phyloP scores from a whole-genome alignment of 2,797 vertebrate genomes.

The Falco novaeseelandiae region DNA sequence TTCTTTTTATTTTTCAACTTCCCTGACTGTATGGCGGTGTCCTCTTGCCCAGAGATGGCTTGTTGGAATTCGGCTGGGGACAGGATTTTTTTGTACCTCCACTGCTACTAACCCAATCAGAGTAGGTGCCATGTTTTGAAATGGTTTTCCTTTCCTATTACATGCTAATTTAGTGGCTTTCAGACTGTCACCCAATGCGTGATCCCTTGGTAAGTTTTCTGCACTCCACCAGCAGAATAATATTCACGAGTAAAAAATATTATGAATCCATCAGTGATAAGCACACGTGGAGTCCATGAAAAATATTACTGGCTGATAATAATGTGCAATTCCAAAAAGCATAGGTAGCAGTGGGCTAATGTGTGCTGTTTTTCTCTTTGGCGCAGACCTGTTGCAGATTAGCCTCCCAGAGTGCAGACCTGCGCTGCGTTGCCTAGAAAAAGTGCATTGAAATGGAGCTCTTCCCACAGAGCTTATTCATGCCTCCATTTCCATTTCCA shows the following conservation, averaged over 20 bases:
- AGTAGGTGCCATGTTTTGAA: not conserved
- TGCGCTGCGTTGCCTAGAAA: not conserved
- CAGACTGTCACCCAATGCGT: not conserved
- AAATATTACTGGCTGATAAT: not conserved
- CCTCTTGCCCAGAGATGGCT: not conserved
- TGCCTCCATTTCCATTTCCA: constrained; percentile 30
- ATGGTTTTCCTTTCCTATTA: constrained; percentile 11
- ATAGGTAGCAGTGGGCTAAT: not conserved
- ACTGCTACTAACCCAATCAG: not conserved
- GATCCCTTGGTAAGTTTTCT: not conserved
- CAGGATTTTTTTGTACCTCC: not conserved
- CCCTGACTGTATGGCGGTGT: not conserved
- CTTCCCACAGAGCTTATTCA: not conserved
- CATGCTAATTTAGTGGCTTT: not conserved
- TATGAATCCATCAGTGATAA: not conserved
- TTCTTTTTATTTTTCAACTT: not conserved
- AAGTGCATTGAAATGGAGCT: not conserved
- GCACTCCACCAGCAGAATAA: not conserved
- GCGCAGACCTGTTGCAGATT: not conserved
- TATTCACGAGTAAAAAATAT: not conserved
- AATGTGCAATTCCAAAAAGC: not conserved
- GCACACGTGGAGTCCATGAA: not conserved
- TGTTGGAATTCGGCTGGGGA: not conserved
- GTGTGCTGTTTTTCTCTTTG: not conserved
- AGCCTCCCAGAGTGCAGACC: not conserved